Evolutionary conservation across 64 coral and sea anemone species (phyloP), one percentile per base, ranked within the genome.

Genomic region (Porites australiensis): DNA sequence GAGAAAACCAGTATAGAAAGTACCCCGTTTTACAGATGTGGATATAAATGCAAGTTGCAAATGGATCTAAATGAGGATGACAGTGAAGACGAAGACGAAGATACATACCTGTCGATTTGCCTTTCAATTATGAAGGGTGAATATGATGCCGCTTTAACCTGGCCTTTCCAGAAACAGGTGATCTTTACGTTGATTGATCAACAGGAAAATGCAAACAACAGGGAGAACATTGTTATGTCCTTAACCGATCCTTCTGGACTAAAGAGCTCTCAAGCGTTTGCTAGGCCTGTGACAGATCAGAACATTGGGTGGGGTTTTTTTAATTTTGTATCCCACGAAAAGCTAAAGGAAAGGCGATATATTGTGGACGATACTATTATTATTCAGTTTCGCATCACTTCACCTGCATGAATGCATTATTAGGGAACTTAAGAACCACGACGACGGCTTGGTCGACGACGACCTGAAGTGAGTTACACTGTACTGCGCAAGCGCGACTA

Each of bases 11-110:
- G 0, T 16, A 64, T 64, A 64, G 4, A 1, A 4, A 95, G 88
- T 44, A 66, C 89, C 1, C 89, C 89, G 11, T 92, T 96, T 50
- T 96, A 92, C 55, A 74, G 84, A 15, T 87, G 83, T 83, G 94
- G 94, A 4, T 96, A 96, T 62, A 96, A 92, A 92, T 68, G 70
- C 20, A 87, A 83, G 61, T 75, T 86, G 18, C 47, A 76, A 15
- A 11, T 92, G 16, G 68, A 92, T 70, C 45, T 79, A 18, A 87
- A 91, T 50, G 93, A 88, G 2, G 77, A 95, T 44, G 88, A 81
- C 23, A 78, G 76, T 62, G 93, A 72, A 21, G 27, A 37, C 27
- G 27, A 37, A 37, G 27, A 37, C 27, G 70, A 87, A 77, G 74
- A 72, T 10, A 72, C 74, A 0, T 81, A 83, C 54, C 18, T 96